A percentile compares a stretch with the other conserved stretches of the same genome.
Conservation (phyloP, 2,797 vertebrate genomes). For the Podarcis siculus region DNA sequence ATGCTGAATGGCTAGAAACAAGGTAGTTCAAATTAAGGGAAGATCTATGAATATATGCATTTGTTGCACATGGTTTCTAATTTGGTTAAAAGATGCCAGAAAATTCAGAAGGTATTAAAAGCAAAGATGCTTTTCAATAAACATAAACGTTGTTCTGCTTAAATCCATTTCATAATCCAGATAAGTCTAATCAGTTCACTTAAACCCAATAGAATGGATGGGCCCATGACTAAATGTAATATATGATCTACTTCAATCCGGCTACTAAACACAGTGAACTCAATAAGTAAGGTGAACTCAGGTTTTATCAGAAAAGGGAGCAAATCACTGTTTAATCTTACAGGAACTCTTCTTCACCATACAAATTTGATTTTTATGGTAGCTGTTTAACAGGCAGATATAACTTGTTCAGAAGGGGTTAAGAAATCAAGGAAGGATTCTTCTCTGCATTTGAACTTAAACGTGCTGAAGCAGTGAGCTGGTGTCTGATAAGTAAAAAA, state of each 20-base stretch:
- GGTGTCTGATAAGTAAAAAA: slow-evolving; percentile 85
- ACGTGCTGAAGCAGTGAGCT: slow-evolving; percentile 78
- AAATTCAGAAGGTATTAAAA: slow-evolving; percentile 50
- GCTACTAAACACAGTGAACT: slow-evolving; percentile 40
- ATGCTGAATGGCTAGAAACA: slow-evolving; percentile 45
- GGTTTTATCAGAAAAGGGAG: slow-evolving; percentile 21
- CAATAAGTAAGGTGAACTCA: slow-evolving; percentile 45
- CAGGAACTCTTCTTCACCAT: slow-evolving; percentile 30
- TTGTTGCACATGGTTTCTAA: slow-evolving; percentile 24
- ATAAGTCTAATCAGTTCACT: slow-evolving; percentile 51
- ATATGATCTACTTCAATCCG: slow-evolving; percentile 47
- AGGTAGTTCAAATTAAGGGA: slow-evolving; percentile 37
- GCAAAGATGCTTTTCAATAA: slow-evolving; percentile 49
- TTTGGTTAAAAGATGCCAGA: slow-evolving; percentile 16
- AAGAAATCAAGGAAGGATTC: slow-evolving; percentile 71
- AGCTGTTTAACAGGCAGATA: slow-evolving; percentile 30
- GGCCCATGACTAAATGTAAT: slow-evolving; percentile 31
- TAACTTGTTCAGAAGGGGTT: slow-evolving; percentile 62
- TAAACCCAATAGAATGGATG: slow-evolving; percentile 48
- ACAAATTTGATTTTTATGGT: neutral
- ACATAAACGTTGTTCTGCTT: slow-evolving; percentile 47
- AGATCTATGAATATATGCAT: slow-evolving; percentile 32
- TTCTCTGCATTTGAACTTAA: slow-evolving; percentile 73
- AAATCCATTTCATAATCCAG: slow-evolving; percentile 56
- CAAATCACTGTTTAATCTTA: slow-evolving; percentile 26